Percentiles rank a stretch among this genome's conserved stretches.
Conservation (phyloP, 2,888 invertebrate genomes). For the Agrochola circellaris region DNA sequence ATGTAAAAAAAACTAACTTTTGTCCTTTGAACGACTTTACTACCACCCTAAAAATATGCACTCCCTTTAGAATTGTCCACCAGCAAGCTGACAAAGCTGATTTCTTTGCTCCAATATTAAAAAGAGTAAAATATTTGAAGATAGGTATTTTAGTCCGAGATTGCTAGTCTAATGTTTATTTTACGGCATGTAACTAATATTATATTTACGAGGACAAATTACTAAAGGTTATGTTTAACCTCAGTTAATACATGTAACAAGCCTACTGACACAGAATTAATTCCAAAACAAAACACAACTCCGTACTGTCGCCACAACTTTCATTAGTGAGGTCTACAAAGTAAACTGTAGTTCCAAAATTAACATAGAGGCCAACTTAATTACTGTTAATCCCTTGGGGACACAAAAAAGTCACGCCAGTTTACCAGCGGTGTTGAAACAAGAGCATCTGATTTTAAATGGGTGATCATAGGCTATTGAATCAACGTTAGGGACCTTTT, state of each 20-base stretch:
- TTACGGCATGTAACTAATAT: neutral
- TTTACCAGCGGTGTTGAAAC: slow-evolving; percentile 53
- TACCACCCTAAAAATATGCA: neutral
- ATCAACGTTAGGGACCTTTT: slow-evolving; percentile 65
- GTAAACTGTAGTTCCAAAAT: slow-evolving; percentile 51
- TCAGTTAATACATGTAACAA: neutral
- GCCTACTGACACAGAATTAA: neutral
- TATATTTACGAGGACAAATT: neutral
- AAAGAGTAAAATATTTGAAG: neutral
- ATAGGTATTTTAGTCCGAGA: no score
- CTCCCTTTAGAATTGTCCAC: neutral
- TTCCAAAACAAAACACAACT: slow-evolving; percentile 33
- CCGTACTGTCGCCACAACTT: slow-evolving; percentile 17
- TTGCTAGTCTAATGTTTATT: no score
- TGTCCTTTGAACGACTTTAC: neutral
- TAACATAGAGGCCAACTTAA: slow-evolving; percentile 53
- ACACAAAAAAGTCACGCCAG: slow-evolving; percentile 51
- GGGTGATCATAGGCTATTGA: slow-evolving; percentile 67
- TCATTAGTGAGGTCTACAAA: slow-evolving; percentile 29
- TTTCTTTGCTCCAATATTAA: slow-evolving; percentile 10
- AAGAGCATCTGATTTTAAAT: slow-evolving; percentile 72
- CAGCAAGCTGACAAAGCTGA: slow-evolving; percentile 30
- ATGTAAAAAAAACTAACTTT: no score
- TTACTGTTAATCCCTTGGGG: slow-evolving; percentile 59
- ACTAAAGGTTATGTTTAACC: neutral